These are phyloP conservation scores for Clavelina lepadiformis DNA, from an alignment of 23 tunicate species.

Conservation along the genomic window DNA sequence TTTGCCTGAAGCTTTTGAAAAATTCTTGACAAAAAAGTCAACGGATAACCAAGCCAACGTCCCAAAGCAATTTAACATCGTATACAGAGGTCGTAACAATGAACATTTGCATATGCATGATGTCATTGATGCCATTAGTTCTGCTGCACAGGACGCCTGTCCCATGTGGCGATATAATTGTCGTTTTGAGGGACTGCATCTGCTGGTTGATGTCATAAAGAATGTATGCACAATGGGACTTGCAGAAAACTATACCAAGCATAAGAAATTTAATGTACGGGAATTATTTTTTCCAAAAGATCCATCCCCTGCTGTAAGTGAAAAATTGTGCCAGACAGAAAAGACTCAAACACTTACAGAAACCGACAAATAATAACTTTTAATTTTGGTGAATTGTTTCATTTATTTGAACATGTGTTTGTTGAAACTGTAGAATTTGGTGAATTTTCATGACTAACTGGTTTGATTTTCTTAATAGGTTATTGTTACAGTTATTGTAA, in stretches of 20 bases:
- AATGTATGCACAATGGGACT: slow-evolving; percentile 48
- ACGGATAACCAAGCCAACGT: neutral
- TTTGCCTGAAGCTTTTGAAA: slow-evolving; percentile 25
- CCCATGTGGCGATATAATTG: slow-evolving; percentile 66
- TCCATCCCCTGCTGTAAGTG: too few relatives aligned
- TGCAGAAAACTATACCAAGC: slow-evolving; percentile 28
- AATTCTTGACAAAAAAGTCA: slow-evolving; percentile 4
- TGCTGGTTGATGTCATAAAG: slow-evolving; percentile 51
- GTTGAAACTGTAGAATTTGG: too few relatives aligned
- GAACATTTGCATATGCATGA: slow-evolving; percentile 30
- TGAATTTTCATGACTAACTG: too few relatives aligned
- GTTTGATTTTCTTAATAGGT: too few relatives aligned
- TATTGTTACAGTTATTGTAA: too few relatives aligned
- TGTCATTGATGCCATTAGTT: slow-evolving; percentile 23
- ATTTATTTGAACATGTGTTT: too few relatives aligned
- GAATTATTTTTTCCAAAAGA: slow-evolving; percentile 23
- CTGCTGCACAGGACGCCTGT: slow-evolving; percentile 9
- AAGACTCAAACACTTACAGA: too few relatives aligned
- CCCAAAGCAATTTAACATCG: slow-evolving; percentile 42
- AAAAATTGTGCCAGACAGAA: too few relatives aligned
- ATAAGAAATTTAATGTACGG: slow-evolving; percentile 60
- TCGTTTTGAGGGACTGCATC: slow-evolving; percentile 22
- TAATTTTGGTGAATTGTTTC: too few relatives aligned
- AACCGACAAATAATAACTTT: too few relatives aligned
- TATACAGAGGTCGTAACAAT: slow-evolving; percentile 62